These are phyloP conservation scores for Hemithea aestivaria DNA, from an alignment of 2,888 invertebrate species.

Conservation along the genomic window DNA sequence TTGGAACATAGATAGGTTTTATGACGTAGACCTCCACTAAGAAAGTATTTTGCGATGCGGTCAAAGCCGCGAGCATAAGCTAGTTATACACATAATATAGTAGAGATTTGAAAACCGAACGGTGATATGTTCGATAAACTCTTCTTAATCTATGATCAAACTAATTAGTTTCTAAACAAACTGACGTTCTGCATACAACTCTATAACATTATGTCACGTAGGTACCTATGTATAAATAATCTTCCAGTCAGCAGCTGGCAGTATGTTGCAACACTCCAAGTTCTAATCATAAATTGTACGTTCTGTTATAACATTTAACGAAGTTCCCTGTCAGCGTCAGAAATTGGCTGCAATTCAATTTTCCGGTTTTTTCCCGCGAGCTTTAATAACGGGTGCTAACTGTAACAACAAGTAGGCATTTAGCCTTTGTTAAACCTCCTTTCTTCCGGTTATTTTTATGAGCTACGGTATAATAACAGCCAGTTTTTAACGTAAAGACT, in stretches of 20 bases:
- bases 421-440: constrained; percentile 31
- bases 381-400: constrained; percentile 38
- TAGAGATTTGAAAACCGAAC: too few species aligned
- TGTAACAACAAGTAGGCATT: constrained; percentile 36
- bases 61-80: too few species aligned
- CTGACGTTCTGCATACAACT: too few species aligned
- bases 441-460: constrained; percentile 32
- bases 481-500: constrained; percentile 30
- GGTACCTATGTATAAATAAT: too few species aligned
- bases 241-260: constrained; percentile 28
- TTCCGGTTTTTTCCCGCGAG: constrained; percentile 33
- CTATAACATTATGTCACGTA: too few species aligned
- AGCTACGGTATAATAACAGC: constrained; percentile 27
- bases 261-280: constrained; percentile 38
- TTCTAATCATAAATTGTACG: constrained; percentile 58
- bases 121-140: too few species aligned
- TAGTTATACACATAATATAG: too few species aligned
- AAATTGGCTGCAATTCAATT: constrained; percentile 53
- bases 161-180: too few species aligned
- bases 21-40: too few species aligned
- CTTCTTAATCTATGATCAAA: too few species aligned
- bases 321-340: constrained; percentile 57
- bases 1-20: too few species aligned
- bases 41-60: too few species aligned
- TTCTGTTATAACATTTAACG: constrained; percentile 57